These are phyloP conservation scores for Palloptera scutellata DNA, from an alignment of 2,888 invertebrate species.

Conservation along the genomic window DNA sequence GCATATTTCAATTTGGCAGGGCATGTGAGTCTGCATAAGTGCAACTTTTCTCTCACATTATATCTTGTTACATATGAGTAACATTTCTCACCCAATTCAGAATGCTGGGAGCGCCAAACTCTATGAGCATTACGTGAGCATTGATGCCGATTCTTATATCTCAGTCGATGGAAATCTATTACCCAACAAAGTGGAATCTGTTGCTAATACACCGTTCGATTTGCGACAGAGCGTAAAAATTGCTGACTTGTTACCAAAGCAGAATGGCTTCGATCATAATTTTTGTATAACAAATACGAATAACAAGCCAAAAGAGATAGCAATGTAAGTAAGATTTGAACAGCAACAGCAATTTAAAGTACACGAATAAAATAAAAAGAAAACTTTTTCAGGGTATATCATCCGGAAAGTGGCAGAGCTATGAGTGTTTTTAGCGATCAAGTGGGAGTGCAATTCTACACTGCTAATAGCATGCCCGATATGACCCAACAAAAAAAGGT, in stretches of 20 bases:
- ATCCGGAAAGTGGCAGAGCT: constrained; percentile 75
- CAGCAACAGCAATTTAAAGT: neutral
- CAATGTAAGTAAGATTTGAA: neutral
- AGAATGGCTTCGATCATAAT: constrained; percentile 83
- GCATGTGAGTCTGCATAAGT: constrained; percentile 65
- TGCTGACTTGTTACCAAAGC: constrained; percentile 70
- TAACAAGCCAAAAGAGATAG: neutral
- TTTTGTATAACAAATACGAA: constrained; percentile 70
- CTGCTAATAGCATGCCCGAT: constrained; percentile 78
- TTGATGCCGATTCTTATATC: constrained; percentile 81
- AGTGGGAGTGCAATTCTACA: constrained; percentile 92
- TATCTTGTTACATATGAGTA: too few species aligned
- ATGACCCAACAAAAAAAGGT: constrained; percentile 40
- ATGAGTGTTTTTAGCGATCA: constrained; percentile 86
- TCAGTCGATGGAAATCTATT: constrained; percentile 76
- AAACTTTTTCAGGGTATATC: constrained; percentile 67
- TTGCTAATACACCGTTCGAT: constrained; percentile 78
- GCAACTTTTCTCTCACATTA: too few species aligned
- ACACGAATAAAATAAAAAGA: neutral
- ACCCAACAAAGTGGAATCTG: constrained; percentile 65
- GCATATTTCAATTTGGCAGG: constrained; percentile 93
- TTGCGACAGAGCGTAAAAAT: constrained; percentile 73
- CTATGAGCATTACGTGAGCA: constrained; percentile 74
- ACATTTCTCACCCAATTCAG: constrained; percentile 56
- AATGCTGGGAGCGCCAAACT: constrained; percentile 70